Evolutionary conservation across 1,140 invertebrate species (phyloP).

Genomic region (Drosophila sp.): DNA sequence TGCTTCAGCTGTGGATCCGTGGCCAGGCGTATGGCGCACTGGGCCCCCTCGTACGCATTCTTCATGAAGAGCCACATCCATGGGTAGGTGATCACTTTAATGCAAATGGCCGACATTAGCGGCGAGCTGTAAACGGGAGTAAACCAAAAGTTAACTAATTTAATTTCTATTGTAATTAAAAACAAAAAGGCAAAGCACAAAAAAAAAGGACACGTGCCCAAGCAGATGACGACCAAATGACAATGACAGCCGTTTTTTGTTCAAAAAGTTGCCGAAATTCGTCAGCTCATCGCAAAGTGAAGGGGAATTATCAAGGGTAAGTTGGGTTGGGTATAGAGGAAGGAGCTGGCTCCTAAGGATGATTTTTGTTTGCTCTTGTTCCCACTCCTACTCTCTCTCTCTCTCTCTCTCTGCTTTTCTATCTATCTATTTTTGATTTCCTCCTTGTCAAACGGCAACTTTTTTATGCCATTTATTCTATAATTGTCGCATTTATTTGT

Average conservation of each 20-base stretch:
- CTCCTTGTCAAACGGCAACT: too few species aligned
- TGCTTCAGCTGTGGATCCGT: slow-evolving; percentile 85
- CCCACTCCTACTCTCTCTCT: too few species aligned
- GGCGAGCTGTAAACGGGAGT: slow-evolving; percentile 76
- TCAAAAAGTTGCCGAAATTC: slow-evolving; percentile 17
- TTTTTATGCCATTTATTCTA: slow-evolving; percentile 6
- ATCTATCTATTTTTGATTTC: too few species aligned
- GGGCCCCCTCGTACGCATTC: slow-evolving; percentile 87
- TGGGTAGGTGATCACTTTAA: slow-evolving; percentile 85
- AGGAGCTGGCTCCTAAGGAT: neutral
- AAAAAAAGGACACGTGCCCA: slow-evolving; percentile 13
- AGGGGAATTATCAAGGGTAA: slow-evolving; percentile 1
- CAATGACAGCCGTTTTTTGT: neutral
- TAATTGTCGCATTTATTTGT: neutral
- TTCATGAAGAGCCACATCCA: slow-evolving; percentile 88
- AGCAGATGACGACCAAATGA: neutral
- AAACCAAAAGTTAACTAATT: slow-evolving; percentile 61
- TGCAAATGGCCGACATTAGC: slow-evolving; percentile 83
- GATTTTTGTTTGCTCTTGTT: neutral
- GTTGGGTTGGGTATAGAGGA: neutral
- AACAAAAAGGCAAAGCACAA: slow-evolving; percentile 14
- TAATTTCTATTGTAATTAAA: slow-evolving; percentile 53
- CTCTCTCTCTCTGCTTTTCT: neutral
- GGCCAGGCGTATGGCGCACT: slow-evolving; percentile 87
- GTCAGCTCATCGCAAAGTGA: slow-evolving; percentile 23